Conservation (phyloP, 2,797 vertebrate genomes). For the Syngnathus rostellatus region DNA sequence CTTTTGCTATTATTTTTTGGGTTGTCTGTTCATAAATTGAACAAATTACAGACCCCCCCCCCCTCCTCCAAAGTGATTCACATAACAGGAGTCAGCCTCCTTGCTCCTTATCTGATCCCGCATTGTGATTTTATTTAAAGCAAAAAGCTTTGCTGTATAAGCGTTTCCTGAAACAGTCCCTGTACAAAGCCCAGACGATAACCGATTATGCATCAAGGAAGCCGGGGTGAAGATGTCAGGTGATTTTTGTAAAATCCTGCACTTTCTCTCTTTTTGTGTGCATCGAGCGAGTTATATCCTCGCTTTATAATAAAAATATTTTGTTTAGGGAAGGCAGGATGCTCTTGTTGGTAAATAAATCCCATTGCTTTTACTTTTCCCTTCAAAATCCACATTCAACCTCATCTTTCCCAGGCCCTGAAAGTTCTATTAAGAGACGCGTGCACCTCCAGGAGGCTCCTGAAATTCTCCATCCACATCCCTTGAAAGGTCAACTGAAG, state of each 20-base stretch:
- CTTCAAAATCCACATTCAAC: background rate
- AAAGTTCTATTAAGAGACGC: background rate
- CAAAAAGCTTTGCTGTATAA: slow-evolving; percentile 48
- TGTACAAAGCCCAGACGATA: slow-evolving; percentile 55
- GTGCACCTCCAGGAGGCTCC: background rate
- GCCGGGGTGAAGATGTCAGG: slow-evolving; percentile 37
- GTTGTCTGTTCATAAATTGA: background rate
- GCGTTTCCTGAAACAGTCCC: slow-evolving; percentile 57
- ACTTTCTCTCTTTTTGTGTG: slow-evolving; percentile 27
- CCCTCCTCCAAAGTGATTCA: slow-evolving; percentile 46
- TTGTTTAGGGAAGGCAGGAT: background rate
- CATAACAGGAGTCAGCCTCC: slow-evolving; percentile 47
- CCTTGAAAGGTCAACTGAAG: background rate
- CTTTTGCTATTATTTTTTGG: too few relatives aligned
- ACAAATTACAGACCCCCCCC: slow-evolving; percentile 38
- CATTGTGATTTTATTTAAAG: slow-evolving; percentile 72
- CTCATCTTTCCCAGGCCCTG: background rate
- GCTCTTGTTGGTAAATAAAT: background rate
- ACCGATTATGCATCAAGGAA: slow-evolving; percentile 47
- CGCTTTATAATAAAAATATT: background rate
- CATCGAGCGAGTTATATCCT: slow-evolving; percentile 17
- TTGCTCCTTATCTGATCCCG: slow-evolving; percentile 58
- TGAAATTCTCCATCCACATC: background rate
- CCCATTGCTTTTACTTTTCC: background rate
- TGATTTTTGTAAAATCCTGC: slow-evolving; percentile 20